phyloP scores from a whole-genome alignment of 2,888 invertebrate genomes.

The Troides aeacus region DNA sequence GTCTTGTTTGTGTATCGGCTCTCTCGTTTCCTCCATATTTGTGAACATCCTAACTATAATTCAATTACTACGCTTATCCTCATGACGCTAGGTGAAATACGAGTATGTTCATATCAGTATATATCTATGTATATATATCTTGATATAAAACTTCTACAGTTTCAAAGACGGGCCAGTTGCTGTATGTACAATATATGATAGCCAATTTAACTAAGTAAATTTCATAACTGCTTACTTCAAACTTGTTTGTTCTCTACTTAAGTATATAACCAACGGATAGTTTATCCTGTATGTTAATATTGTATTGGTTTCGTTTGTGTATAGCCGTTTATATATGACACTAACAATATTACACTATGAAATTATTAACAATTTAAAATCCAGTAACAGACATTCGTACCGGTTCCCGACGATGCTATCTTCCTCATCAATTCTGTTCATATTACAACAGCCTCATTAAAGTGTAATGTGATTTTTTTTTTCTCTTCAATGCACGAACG shows the following conservation, averaged over 20 bases:
- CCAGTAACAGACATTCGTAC: background rate
- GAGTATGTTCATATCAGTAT: too few relatives aligned
- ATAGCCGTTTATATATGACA: background rate
- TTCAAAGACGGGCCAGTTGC: too few relatives aligned
- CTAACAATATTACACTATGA: background rate
- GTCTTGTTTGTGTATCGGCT: too few relatives aligned
- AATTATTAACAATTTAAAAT: background rate
- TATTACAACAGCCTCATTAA: slow-evolving; percentile 20
- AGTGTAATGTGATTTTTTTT: slow-evolving; percentile 21
- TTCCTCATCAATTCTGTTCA: background rate
- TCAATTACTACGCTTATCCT: too few relatives aligned
- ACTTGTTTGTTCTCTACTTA: background rate
- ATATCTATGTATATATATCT: too few relatives aligned
- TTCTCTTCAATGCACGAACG: slow-evolving; percentile 14
- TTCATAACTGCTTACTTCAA: too few relatives aligned
- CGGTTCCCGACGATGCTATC: background rate
- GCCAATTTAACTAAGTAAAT: too few relatives aligned
- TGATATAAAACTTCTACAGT: too few relatives aligned
- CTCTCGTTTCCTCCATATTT: too few relatives aligned
- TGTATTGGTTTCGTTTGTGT: background rate
- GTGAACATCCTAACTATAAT: too few relatives aligned
- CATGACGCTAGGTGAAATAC: too few relatives aligned
- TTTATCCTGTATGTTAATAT: background rate
- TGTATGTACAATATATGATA: too few relatives aligned
- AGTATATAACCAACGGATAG: background rate